These are phyloP conservation scores for Cylloceria caligata DNA, from an alignment of 2,888 invertebrate genomes.

Conservation along the genomic window DNA sequence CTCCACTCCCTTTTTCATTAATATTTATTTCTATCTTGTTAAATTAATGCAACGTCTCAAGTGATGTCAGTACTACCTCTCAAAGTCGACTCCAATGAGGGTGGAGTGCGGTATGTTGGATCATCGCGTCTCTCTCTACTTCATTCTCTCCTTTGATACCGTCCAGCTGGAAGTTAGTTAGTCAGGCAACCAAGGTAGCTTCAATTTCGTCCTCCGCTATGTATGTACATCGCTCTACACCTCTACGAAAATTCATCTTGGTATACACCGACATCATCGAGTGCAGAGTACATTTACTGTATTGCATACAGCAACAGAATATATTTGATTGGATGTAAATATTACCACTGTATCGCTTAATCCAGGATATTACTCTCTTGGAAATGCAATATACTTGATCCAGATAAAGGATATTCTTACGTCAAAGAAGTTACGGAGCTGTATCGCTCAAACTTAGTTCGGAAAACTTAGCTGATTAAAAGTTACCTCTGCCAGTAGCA, in stretches of 20 bases:
- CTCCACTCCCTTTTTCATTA: constrained; percentile 46
- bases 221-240: background rate
- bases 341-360: background rate
- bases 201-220: background rate
- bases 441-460: too few species aligned
- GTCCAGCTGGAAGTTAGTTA: constrained; percentile 20
- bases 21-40: constrained; percentile 49
- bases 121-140: constrained; percentile 34
- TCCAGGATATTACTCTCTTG: background rate
- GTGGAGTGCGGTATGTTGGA: background rate
- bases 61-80: constrained; percentile 1
- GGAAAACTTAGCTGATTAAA: background rate
- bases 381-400: background rate
- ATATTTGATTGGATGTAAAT: background rate
- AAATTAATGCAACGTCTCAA: constrained; percentile 21
- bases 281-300: background rate
- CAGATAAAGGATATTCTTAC: background rate
- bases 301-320: background rate
- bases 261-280: background rate
- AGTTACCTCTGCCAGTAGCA: too few species aligned
- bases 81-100: background rate
- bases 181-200: background rate
- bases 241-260: background rate
- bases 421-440: background rate
- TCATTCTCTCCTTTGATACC: constrained; percentile 47